Base-by-base conservation (phyloP, 2,113 vertebrate species). In the Phalacrocorax aristotelis region DNA sequence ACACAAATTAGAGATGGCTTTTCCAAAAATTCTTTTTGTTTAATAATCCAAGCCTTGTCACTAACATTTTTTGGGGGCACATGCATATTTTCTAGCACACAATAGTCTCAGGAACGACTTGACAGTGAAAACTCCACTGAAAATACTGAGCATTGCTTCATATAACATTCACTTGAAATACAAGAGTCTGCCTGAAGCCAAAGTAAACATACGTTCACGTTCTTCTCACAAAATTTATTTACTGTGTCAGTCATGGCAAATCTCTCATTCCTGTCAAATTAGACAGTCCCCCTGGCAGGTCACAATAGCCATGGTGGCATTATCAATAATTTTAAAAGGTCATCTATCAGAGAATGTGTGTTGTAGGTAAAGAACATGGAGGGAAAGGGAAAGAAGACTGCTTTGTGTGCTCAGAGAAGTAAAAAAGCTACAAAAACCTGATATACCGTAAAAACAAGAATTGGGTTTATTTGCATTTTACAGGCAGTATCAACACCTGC, bases 291-390 rank as follows among this genome's bases (percentile, higher is more conserved):
- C 90, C 87, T 93, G 91, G 95, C 89, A 86, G 92, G 94, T 84
- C 94, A 87, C 92, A 91, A 32, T 70, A 90, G 62, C 76, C 32
- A 54, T 32, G 61, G 80, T 89, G 77, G 49, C 72, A 89, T 95
- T 96, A 97, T 97, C 95, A 92, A 91, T 97, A 91, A 93, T 94
- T 93, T 97, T 95, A 72, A 97, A 97, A 97, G 96, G 96, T 97
- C 96, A 96, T 95, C 72, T 89, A 89, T 95, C 95, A 96, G 54
- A 83, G 46, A 86, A 68, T 62, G 49, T 3, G 2, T 90, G 64
- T 87, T 79, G 79, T 23, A 79, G 72, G 83, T 83, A 96, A 94
- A 79, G 88, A 96, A 80, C 23, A 90, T 65, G 58, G 23, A 90
- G 51, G 22, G 19, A 85, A 94, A 87, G 38, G 20, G 19, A 85